Evolutionary conservation across 2,113 vertebrate species (phyloP), one percentile per base, ranked within the genome.

Genomic region (Castor canadensis): DNA sequence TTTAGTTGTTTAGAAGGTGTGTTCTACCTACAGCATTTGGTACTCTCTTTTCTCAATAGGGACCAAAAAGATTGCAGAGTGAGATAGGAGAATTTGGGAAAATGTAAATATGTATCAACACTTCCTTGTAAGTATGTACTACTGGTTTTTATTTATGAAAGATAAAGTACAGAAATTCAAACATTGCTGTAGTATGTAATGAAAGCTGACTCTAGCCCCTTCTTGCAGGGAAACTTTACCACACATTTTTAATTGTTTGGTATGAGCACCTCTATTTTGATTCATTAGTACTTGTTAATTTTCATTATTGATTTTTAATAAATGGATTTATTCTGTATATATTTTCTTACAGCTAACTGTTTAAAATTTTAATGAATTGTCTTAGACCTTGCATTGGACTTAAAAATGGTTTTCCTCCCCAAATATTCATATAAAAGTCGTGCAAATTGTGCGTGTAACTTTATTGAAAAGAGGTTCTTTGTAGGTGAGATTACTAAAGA

Each of bases 121-220:
- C 38, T 88, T 84, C 45, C 83, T 96, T 93, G 92, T 38, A 93
- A 76, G n/a, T 84, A 54, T 71, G 3, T 84, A 10, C n/a, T 89
- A 19, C 35, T 83, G 16, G 26, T 79, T 77, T 87, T 95, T 92
- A 28, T 47, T 93, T 95, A 35, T 72, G 12, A 75, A 83, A 71
- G 6, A 56, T 5, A 81, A 75, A 26, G 83, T 81, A 62, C 1
- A 75, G 75, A 95, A 96, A 90, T 83, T 95, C 28, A 96, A 93
- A 80, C 49, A 79, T 73, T n/a, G 1, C 2, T 58, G 1, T 93
- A 79, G 60, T 26, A 52, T 71, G 19, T 85, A 86, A 35, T 77
- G 52, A 93, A 91, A 91, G 2, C 17, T 86, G 4, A 71, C 24
- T 7, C 9, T 86, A 86, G 1, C 17, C 30, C 10, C 38, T 88